These are phyloP conservation scores for Blennius ocellaris DNA, from an alignment of 2,113 vertebrate species.

Conservation along the genomic window DNA sequence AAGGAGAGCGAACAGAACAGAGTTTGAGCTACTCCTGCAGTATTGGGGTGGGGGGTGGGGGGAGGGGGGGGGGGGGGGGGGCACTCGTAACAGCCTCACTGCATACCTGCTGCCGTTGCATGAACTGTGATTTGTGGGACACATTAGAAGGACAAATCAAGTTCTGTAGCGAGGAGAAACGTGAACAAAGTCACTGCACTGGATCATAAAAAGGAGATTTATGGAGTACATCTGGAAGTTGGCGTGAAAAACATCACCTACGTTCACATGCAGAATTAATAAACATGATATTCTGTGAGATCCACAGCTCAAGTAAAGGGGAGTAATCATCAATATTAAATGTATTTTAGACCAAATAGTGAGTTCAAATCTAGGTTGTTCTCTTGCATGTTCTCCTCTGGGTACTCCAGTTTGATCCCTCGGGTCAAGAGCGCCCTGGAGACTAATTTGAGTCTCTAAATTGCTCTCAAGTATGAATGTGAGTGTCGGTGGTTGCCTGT, in stretches of 20 bases:
- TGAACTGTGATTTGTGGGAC: slow-evolving; percentile 36
- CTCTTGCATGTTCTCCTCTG: too few relatives aligned
- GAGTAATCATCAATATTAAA: slow-evolving; percentile 18
- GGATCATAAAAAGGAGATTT: slow-evolving; percentile 39
- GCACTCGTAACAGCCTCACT: neutral
- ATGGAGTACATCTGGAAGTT: slow-evolving; percentile 19
- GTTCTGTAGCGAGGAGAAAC: slow-evolving; percentile 5
- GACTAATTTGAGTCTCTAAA: too few relatives aligned
- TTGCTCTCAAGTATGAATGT: too few relatives aligned
- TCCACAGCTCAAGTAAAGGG: neutral
- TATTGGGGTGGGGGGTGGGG: neutral
- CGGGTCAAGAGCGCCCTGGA: too few relatives aligned
- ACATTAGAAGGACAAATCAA: slow-evolving; percentile 26
- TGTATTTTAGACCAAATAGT: too few relatives aligned
- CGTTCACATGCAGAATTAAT: slow-evolving; percentile 26
- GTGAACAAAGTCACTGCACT: slow-evolving; percentile 13
- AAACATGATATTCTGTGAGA: neutral
- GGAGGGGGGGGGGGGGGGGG: too few relatives aligned
- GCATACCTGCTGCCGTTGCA: slow-evolving; percentile 27
- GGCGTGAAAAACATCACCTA: slow-evolving; percentile 1
- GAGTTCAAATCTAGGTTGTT: too few relatives aligned
- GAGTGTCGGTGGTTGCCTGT: too few relatives aligned
- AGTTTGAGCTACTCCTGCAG: slow-evolving; percentile 19
- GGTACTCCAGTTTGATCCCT: too few relatives aligned
- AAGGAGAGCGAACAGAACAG: slow-evolving; percentile 21